Evolutionary conservation across 2,888 invertebrate genomes (phyloP).

Genomic region (Campoplex nolae): DNA sequence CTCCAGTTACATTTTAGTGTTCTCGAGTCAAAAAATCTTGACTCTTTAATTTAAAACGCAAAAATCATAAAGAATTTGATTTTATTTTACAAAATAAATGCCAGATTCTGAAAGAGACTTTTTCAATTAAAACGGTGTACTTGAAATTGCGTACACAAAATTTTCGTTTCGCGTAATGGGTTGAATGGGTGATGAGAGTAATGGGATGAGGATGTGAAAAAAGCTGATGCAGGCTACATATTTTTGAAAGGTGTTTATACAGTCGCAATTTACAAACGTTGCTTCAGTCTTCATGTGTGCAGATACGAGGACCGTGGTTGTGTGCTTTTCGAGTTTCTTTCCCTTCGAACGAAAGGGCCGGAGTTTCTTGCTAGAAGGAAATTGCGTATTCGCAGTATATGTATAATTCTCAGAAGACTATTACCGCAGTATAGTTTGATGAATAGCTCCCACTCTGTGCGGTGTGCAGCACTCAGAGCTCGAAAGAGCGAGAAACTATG

Average conservation of each 20-base stretch:
- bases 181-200: not conserved
- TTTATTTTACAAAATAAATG: no score
- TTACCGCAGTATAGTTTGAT: constrained; percentile 43
- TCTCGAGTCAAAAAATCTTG: not conserved
- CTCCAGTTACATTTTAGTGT: not conserved
- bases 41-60: no score
- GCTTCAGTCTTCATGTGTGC: not conserved
- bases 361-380: not conserved
- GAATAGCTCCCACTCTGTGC: constrained; percentile 36
- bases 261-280: not conserved
- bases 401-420: not conserved
- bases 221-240: not conserved
- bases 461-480: constrained; percentile 45
- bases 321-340: not conserved
- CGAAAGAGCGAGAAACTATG: constrained; percentile 38
- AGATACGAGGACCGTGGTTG: not conserved
- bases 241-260: not conserved
- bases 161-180: no score
- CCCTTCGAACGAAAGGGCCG: not conserved
- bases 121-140: no score
- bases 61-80: no score
- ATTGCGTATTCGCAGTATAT: not conserved
- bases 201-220: not conserved
- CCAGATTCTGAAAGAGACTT: no score
- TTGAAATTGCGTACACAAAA: no score